Evolutionary conservation across 2,888 invertebrate genomes (phyloP), one percentile per base, ranked within the genome.

Genomic region (Apodemia mormo): DNA sequence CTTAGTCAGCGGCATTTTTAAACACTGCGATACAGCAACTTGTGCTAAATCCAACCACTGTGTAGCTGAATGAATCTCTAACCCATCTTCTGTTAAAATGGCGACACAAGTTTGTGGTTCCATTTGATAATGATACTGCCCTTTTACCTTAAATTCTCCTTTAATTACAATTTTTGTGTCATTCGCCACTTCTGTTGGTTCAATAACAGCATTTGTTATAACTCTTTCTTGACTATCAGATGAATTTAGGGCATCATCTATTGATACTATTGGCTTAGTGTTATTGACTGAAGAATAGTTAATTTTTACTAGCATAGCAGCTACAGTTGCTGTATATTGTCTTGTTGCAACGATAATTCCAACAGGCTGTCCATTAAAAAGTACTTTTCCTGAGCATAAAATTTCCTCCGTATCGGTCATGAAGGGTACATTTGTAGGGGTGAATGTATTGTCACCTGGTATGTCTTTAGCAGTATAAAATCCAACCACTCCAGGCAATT

Each of bases 121-220:
- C 95, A 97, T 95, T 10, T 95, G 94, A 78, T 94, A 96, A 81
- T 97, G 97, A 81, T 95, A 96, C 80, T 97, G 97, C 6, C 94
- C 82, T 14, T 95, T 95, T 73, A 94, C 78, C 68, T 93, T 91
- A 71, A 94, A 87, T 64, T 89, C 88, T 0, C 96, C 97, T 56
- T 89, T 90, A 2, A 95, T 77, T 10, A 93, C 86, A 77, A 80
- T 78, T 75, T 85, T 87, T 0, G 92, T 82, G 75, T 92, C 88
- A 71, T 82, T 82, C 0, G 92, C 92, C 22, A 74, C 78, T 37
- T 90, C 86, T 61, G 82, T 83, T 9, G 91, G 90, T 33, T 87
- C 80, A n/a, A 89, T 75, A 2, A 77, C 81, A 65, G 68, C 76
- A 71, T 86, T 80, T 9, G 81, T 84, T 49, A 76, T 77, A 2